phyloP scores from a whole-genome alignment of 1,140 invertebrate genomes.

The Hylaeus anthracinus region DNA sequence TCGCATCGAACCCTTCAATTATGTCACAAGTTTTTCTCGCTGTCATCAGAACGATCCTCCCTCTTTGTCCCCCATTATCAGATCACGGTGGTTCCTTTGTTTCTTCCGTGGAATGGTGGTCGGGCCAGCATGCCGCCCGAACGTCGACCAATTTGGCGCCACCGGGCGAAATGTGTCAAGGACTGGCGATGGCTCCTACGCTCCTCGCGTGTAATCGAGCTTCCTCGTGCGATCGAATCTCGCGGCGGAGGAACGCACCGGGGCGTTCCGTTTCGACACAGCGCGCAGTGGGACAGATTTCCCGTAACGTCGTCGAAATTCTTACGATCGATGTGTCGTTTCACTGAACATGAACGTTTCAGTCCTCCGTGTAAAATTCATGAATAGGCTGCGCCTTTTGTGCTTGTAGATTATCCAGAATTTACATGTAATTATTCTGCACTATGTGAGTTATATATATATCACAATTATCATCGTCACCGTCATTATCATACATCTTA shows the following conservation, averaged over 20 bases:
- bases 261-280: conserved; percentile 9
- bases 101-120: conserved; percentile 42
- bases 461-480: too few relatives aligned
- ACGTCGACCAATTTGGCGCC: conserved; percentile 76
- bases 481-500: too few relatives aligned
- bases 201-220: conserved; percentile 38
- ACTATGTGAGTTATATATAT: too few relatives aligned
- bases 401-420: too few relatives aligned
- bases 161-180: conserved; percentile 77
- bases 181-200: conserved; percentile 60
- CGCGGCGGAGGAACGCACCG: conserved; percentile 1
- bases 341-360: too few relatives aligned
- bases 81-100: conserved; percentile 46
- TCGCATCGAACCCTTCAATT: too few relatives aligned
- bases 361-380: too few relatives aligned
- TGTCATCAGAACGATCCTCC: conserved; percentile 25
- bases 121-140: conserved; percentile 50
- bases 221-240: conserved; percentile 4
- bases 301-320: too few relatives aligned
- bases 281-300: neutral
- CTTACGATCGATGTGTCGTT: too few relatives aligned
- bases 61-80: conserved; percentile 31
- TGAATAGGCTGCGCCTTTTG: too few relatives aligned
- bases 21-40: conserved; percentile 10
- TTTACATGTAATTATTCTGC: too few relatives aligned